A percentile compares a stretch with the other conserved stretches of the same genome.
Evolutionary conservation across 2,113 vertebrate species (phyloP).

Genomic region (Phalacrocorax aristotelis): DNA sequence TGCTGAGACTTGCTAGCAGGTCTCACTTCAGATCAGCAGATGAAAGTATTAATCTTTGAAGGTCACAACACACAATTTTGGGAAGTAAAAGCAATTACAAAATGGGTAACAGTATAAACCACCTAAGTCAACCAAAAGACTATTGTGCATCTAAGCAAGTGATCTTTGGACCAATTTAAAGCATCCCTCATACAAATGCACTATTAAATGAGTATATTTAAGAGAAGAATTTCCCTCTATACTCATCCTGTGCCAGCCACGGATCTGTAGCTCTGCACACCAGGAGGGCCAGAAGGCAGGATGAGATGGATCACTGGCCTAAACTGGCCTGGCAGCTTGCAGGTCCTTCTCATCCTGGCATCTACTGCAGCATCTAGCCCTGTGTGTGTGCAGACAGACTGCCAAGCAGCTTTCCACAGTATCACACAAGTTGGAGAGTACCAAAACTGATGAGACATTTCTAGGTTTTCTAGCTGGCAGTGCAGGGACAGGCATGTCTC

Average conservation of each 20-base stretch:
- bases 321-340: background rate
- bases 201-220: rapidly evolving
- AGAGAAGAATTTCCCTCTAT: background rate
- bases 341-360: background rate
- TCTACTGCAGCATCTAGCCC: background rate
- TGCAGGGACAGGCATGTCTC: background rate
- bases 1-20: background rate
- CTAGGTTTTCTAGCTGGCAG: background rate
- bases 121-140: background rate
- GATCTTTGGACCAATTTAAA: background rate
- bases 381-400: rapidly evolving
- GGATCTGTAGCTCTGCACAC: rapidly evolving
- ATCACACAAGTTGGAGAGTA: background rate
- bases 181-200: background rate
- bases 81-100: background rate
- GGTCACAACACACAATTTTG: background rate
- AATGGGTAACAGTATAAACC: background rate
- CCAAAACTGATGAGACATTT: rapidly evolving
- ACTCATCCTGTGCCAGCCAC: background rate
- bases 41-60: background rate
- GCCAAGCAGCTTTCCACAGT: background rate
- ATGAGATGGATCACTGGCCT: background rate
- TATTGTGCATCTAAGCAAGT: background rate
- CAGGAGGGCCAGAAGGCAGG: background rate
- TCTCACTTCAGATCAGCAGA: background rate